Evolutionary conservation across 2,797 vertebrate species (phyloP).

Genomic region (Pelobates cultripes): DNA sequence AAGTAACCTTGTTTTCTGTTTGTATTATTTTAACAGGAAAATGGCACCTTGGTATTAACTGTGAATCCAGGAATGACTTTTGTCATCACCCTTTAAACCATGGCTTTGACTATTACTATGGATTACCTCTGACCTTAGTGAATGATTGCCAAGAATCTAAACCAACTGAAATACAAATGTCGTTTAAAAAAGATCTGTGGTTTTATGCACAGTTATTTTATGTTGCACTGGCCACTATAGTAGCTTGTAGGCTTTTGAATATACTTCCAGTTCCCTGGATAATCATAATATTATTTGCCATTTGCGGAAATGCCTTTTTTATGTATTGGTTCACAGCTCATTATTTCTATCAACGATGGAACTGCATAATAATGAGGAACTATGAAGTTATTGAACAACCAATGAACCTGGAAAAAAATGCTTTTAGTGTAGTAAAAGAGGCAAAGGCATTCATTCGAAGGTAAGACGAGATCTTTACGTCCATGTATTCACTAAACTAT

Average conservation of each 20-base stretch:
- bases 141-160: slow-evolving; percentile 74
- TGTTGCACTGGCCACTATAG: slow-evolving; percentile 69
- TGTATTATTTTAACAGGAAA: slow-evolving; percentile 71
- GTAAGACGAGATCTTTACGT: slow-evolving; percentile 63
- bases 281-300: slow-evolving; percentile 56
- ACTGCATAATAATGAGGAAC: slow-evolving; percentile 92
- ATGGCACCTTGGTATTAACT: slow-evolving; percentile 92
- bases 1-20: too few species aligned
- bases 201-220: slow-evolving; percentile 62
- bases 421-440: slow-evolving; percentile 75
- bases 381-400: slow-evolving; percentile 85
- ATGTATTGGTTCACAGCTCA: slow-evolving; percentile 69
- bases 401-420: slow-evolving; percentile 70
- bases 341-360: slow-evolving; percentile 73
- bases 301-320: slow-evolving; percentile 60
- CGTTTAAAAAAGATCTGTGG: slow-evolving; percentile 62
- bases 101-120: slow-evolving; percentile 89
- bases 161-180: slow-evolving; percentile 68
- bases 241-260: slow-evolving; percentile 58
- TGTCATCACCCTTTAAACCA: slow-evolving; percentile 91
- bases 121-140: slow-evolving; percentile 80
- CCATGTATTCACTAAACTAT: neutral
- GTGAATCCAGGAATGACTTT: slow-evolving; percentile 75
- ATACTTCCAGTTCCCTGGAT: slow-evolving; percentile 64
- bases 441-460: slow-evolving; percentile 79